Evolutionary conservation across 2,888 invertebrate genomes (phyloP), one percentile per base, ranked within the genome.

Genomic region (Mantis religiosa): DNA sequence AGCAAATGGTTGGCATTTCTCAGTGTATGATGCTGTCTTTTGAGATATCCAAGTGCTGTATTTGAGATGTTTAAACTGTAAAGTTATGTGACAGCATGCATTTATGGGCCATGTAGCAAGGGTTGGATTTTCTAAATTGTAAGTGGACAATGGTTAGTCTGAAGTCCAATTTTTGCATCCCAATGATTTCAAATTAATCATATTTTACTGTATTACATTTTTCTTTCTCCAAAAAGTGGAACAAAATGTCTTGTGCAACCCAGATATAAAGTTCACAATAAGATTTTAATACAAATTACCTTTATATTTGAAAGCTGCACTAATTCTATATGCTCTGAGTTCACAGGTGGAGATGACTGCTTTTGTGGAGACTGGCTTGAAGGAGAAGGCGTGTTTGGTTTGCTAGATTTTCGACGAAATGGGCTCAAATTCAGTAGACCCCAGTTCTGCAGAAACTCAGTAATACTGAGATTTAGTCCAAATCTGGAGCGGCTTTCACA

Each of bases 371-470:
- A 87, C 82, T 85, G 85, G 27, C 54, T 85, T 85, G 47, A 47
- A 47, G 85, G 85, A 14, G 82, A 87, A 27, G 87, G 34, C 3
- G 82, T 82, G 25, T 34, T 82, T 34, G 87, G 82, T 41, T 82
- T 87, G n/a, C 87, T 87, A 34, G 87, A 82, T 30, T 87, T 87
- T 14, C 87, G 87, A 27, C 82, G 87, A 30, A 87, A 87, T n/a
- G 87, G 87, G 82, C 87, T 87, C n/a, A 87, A 41, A n/a, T 87
- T 87, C 87, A 87, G n/a, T 1, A 87, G 27, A 15, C 87, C 82
- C 87, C 87, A 87, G 41, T 82, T 87, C 12, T 87, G 87, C 41
- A 87, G 82, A 1, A 87, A 71, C 30, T 87, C 87, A 82, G 82
- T 41, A n/a, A 87, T 54, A 4, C 87, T 82, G 30, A 87, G 30